Base-by-base conservation (phyloP, 1,140 invertebrate species). In the Neoseiulus cucumeris region DNA sequence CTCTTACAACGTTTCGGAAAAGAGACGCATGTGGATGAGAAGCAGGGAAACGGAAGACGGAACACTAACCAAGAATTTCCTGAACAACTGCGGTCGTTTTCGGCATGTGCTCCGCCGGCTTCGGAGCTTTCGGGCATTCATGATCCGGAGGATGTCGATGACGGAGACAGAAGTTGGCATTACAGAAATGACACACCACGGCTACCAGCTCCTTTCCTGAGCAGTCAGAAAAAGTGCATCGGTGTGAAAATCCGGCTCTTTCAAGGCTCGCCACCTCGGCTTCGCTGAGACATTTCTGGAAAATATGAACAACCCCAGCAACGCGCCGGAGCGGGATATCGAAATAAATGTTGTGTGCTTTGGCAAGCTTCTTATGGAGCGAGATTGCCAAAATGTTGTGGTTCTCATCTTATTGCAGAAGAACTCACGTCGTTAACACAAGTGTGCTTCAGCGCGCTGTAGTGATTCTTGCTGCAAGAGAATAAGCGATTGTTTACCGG, bases 141-240 rank as follows among this genome's bases (percentile, higher is more conserved):
- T 59, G 51, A 25, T 25, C 22, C 51, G 51, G 51, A 59, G 51
- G 51, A 59, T 59, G 51, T 25, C 51, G 17, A 59, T 59, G 51
- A 59, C 25, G 51, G 17, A 59, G 33, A 59, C 51, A 59, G 22
- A 20, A 59, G 22, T 59, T 59, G 1, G 14, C 12, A 18, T 25
- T 25, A 20, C 51, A 59, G 33, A 59, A 59, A 33, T 59, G 51
- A 33, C 51, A 59, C 12, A 59, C 33, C n/a, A 59, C 51, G 33
- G 51, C 51, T 6, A 59, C 51, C n/a, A 59, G 1, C 22, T 59
- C 51, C 25, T 33, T 25, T 1, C 14, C 33, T 20, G 9, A 25
- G 9, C 51, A 59, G 25, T 9, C 22, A 25, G 25, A 29, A 25
- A 59, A 59, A 5, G 51, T 17, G 51, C 51, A 59, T 2, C 17